Conservation (phyloP, 2,113 vertebrate genomes). For the Charina bottae region DNA sequence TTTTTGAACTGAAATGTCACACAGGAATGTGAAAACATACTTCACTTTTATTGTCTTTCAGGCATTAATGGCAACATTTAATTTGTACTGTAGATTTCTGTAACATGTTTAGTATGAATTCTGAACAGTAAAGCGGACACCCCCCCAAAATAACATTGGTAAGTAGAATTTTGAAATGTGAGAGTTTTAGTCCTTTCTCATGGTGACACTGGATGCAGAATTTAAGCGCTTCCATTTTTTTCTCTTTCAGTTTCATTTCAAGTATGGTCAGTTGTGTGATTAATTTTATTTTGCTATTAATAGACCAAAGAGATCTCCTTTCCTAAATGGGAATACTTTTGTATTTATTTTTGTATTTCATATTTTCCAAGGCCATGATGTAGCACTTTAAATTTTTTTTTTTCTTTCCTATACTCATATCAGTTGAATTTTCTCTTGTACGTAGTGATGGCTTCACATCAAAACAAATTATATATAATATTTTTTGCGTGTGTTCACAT, state of each 20-base stretch:
- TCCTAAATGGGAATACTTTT: slow-evolving; percentile 48
- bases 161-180: slow-evolving; percentile 54
- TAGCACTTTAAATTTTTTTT: slow-evolving; percentile 20
- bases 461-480: slow-evolving; percentile 72
- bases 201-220: slow-evolving; percentile 20
- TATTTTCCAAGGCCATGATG: slow-evolving; percentile 46
- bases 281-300: slow-evolving; percentile 49
- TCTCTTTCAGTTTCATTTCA: slow-evolving; percentile 10
- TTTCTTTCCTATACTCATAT: slow-evolving; percentile 34
- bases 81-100: slow-evolving; percentile 71
- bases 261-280: slow-evolving; percentile 26
- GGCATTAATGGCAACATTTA: slow-evolving; percentile 79
- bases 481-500: slow-evolving; percentile 72
- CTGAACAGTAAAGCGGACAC: slow-evolving; percentile 59
- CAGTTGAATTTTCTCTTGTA: slow-evolving; percentile 36
- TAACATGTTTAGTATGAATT: slow-evolving; percentile 65
- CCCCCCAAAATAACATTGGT: slow-evolving; percentile 60
- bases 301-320: slow-evolving; percentile 51
- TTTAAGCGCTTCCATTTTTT: slow-evolving; percentile 26
- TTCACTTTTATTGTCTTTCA: slow-evolving; percentile 82
- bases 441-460: slow-evolving; percentile 70
- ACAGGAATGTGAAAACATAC: slow-evolving; percentile 74
- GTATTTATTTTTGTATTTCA: slow-evolving; percentile 42
- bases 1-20: slow-evolving; percentile 56
- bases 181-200: slow-evolving; percentile 46